These are phyloP conservation scores for Rallus limicola DNA, from an alignment of 2,113 vertebrate genomes.

Conservation along the genomic window DNA sequence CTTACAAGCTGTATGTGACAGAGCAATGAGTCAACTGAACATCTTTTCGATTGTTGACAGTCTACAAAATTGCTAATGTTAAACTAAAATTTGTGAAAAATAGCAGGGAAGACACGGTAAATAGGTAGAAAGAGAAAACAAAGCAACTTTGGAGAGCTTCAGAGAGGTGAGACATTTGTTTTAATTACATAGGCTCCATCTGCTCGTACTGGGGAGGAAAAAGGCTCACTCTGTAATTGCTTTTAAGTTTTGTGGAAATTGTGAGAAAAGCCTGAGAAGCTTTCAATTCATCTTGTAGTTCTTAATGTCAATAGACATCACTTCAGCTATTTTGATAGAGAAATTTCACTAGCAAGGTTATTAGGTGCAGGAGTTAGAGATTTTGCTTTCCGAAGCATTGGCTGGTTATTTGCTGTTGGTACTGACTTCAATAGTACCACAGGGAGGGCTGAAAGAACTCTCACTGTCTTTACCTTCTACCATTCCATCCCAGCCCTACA, in stretches of 20 bases:
- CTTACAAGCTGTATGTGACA: not conserved
- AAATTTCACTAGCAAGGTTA: not conserved
- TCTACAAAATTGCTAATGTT: not conserved
- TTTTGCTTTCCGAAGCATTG: not conserved
- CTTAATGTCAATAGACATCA: not conserved
- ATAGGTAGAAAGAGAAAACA: not conserved
- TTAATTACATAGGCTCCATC: not conserved
- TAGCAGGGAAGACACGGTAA: not conserved
- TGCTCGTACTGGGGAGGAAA: not conserved
- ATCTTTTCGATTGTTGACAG: not conserved
- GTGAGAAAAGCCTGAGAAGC: not conserved
- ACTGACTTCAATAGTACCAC: no score
- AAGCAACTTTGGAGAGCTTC: not conserved
- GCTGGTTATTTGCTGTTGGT: not conserved
- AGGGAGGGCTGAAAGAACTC: no score
- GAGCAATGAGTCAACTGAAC: not conserved
- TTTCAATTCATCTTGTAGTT: not conserved
- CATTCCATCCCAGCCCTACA: not conserved
- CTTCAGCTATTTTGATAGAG: not conserved
- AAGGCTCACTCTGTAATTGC: not conserved
- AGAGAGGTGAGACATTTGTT: not conserved
- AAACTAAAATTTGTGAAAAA: not conserved
- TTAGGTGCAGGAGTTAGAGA: not conserved
- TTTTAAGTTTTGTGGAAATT: not conserved
- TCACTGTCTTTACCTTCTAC: not conserved